Evolutionary conservation across 2,888 invertebrate species (phyloP).

Genomic region (Callyntrura sp.): DNA sequence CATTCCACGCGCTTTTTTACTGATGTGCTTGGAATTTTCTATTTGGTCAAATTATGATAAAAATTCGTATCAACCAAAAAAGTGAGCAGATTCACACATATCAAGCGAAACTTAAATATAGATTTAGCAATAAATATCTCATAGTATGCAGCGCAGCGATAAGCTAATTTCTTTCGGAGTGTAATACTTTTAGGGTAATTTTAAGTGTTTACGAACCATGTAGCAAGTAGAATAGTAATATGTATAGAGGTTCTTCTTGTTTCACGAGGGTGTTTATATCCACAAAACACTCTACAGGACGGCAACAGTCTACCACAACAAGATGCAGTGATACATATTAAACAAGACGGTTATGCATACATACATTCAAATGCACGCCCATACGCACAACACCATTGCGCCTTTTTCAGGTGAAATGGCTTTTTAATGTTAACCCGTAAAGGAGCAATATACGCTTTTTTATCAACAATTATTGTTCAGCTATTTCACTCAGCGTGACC

Average conservation of each 20-base stretch:
- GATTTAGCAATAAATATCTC: background rate
- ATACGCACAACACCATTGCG: background rate
- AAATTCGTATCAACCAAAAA: constrained; percentile 40
- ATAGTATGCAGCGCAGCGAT: background rate
- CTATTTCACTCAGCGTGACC: constrained; percentile 63
- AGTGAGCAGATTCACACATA: background rate
- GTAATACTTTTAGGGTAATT: constrained; percentile 73
- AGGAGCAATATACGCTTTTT: constrained; percentile 6
- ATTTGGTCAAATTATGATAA: constrained; percentile 60
- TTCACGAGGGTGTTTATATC: background rate
- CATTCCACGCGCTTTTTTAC: background rate
- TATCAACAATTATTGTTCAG: constrained; percentile 51
- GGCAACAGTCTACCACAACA: constrained; percentile 27
- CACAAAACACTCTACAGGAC: constrained; percentile 7
- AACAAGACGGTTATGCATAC: background rate
- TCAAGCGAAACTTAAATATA: background rate
- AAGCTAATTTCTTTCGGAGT: constrained; percentile 44
- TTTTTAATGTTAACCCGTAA: constrained; percentile 45
- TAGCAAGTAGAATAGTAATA: constrained; percentile 48
- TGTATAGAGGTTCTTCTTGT: constrained; percentile 33
- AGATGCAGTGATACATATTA: constrained; percentile 51
- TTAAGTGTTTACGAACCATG: constrained; percentile 75
- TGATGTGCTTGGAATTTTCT: constrained; percentile 19
- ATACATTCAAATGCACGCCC: background rate
- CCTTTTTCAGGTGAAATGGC: constrained; percentile 27